A percentile compares a stretch with the other conserved stretches of the same genome.
These are phyloP conservation scores for Hycleus phaleratus DNA, from an alignment of 1,140 invertebrate species.

Conservation along the genomic window DNA sequence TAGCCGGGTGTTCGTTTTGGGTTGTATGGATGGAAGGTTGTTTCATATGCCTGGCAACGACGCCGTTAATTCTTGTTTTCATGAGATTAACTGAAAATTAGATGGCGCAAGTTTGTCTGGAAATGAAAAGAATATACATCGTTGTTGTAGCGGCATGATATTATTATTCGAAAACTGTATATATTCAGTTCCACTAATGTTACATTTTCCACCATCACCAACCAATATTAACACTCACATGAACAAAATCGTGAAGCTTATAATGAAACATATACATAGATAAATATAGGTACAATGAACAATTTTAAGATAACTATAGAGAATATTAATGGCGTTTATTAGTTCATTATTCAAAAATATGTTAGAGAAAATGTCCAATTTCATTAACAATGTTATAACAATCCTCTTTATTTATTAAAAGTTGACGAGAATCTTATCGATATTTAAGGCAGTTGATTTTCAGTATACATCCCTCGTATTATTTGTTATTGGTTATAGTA, in stretches of 20 bases:
- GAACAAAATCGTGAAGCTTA: constrained; percentile 20
- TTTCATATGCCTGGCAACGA: constrained; percentile 40
- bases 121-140: constrained; percentile 38
- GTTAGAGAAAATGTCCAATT: background rate
- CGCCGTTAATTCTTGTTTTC: constrained; percentile 42
- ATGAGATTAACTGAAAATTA: constrained; percentile 43
- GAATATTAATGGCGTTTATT: background rate
- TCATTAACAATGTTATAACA: too few relatives aligned
- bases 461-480: too few relatives aligned
- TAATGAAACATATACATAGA: constrained; percentile 36
- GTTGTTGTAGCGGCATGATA: constrained; percentile 21
- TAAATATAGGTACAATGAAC: constrained; percentile 34
- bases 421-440: too few relatives aligned
- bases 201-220: constrained; percentile 10
- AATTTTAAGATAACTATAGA: background rate
- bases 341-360: constrained; percentile 5
- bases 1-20: constrained; percentile 2
- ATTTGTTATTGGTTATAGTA: too few relatives aligned
- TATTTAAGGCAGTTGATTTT: too few relatives aligned
- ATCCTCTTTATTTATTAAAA: too few relatives aligned
- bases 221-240: constrained; percentile 26
- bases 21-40: constrained; percentile 24
- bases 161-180: constrained; percentile 37
- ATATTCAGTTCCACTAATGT: constrained; percentile 19
- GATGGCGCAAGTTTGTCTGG: constrained; percentile 39